phyloP scores from a whole-genome alignment of 2,113 vertebrate genomes.

The Ageneiosus marmoratus region DNA sequence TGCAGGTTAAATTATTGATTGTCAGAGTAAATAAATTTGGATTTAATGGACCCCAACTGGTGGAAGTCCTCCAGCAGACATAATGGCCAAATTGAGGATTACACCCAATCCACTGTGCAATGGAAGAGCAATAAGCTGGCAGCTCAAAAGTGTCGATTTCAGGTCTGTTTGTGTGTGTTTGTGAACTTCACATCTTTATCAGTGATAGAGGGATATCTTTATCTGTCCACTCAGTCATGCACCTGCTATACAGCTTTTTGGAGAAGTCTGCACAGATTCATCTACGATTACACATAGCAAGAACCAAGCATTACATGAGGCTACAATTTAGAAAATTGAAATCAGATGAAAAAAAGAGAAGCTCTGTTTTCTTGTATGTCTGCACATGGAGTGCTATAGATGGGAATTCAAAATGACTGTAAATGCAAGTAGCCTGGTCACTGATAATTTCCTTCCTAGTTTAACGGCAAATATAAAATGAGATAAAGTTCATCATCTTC shows the following conservation, averaged over 20 bases:
- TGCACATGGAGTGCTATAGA: conserved; percentile 44
- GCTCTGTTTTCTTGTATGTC: conserved; percentile 37
- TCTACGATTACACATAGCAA: conserved; percentile 60
- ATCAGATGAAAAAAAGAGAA: conserved; percentile 62
- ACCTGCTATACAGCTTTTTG: conserved; percentile 65
- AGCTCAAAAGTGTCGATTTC: conserved; percentile 17
- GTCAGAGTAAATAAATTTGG: conserved; percentile 34
- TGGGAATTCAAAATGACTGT: conserved; percentile 52
- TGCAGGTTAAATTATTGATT: conserved; percentile 20
- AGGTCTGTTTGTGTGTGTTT: conserved; percentile 41
- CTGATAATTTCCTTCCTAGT: conserved; percentile 54
- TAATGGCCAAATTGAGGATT: conserved; percentile 5
- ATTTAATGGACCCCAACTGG: conserved; percentile 42
- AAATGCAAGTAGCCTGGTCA: conserved; percentile 46
- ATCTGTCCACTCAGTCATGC: conserved; percentile 55
- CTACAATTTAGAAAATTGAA: conserved; percentile 64
- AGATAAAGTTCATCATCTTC: too few species aligned
- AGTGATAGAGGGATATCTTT: conserved; percentile 52
- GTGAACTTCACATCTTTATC: conserved; percentile 34
- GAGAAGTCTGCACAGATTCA: conserved; percentile 53
- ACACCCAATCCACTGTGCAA: conserved; percentile 5
- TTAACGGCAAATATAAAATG: conserved; percentile 12
- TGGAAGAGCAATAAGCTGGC: conserved; percentile 15
- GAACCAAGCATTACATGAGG: conserved; percentile 61
- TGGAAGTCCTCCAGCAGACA: conserved; percentile 42